Conservation (phyloP, 2,888 invertebrate genomes). For the Leptinotarsa tumamoca region DNA sequence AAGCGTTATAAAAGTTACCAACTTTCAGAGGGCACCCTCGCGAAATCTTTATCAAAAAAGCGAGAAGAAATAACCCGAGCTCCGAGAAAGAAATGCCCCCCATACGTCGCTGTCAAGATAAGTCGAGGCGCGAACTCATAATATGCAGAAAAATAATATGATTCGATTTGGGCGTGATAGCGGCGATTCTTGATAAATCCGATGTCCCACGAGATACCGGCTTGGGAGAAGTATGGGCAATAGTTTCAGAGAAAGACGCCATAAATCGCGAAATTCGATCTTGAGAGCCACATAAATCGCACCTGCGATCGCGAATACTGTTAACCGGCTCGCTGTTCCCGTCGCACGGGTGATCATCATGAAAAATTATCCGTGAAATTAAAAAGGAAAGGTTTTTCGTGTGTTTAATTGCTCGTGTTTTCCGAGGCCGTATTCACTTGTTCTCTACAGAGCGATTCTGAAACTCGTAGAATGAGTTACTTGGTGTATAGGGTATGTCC, state of each 20-base stretch:
- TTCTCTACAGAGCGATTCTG: too few species aligned
- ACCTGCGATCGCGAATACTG: constrained; percentile 62
- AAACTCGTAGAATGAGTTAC: too few species aligned
- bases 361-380: constrained; percentile 27
- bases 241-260: constrained; percentile 66
- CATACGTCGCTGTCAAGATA: constrained; percentile 48
- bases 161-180: constrained; percentile 61
- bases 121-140: constrained; percentile 51
- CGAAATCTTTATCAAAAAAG: constrained; percentile 45
- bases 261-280: constrained; percentile 67
- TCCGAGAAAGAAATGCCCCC: constrained; percentile 43
- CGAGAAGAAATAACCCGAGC: constrained; percentile 34
- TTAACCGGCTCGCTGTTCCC: constrained; percentile 28
- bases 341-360: constrained; percentile 21
- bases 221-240: constrained; percentile 54
- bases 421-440: not conserved
- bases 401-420: not conserved
- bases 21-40: constrained; percentile 6
- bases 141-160: constrained; percentile 61
- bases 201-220: constrained; percentile 63
- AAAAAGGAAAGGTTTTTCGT: constrained; percentile 16
- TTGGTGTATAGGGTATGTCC: too few species aligned
- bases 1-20: not conserved
- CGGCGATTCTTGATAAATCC: constrained; percentile 65
- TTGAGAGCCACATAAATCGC: constrained; percentile 67